Conservation (phyloP, 1,140 invertebrate species). For the Mercenaria mercenaria region DNA sequence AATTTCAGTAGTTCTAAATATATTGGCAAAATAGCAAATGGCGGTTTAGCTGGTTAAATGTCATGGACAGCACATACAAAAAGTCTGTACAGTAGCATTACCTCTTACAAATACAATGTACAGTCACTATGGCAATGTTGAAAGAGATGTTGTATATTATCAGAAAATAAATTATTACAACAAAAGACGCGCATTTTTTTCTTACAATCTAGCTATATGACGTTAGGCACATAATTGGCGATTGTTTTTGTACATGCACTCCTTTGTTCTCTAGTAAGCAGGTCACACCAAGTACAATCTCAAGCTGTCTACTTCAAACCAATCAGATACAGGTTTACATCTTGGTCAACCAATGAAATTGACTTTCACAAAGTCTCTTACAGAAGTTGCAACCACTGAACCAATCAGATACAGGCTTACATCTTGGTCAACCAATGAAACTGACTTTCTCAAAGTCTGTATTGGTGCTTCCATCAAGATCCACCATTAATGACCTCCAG, state of each 20-base stretch:
- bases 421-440: constrained; percentile 30
- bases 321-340: not conserved
- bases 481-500: constrained; percentile 21
- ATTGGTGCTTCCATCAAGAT: not conserved
- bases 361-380: not conserved
- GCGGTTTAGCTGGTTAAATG: too few relatives aligned
- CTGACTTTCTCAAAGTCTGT: not conserved
- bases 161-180: too few relatives aligned
- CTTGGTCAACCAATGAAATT: constrained; percentile 28
- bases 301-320: constrained; percentile 1
- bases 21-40: too few relatives aligned
- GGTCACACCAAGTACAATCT: not conserved
- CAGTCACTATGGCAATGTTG: too few relatives aligned
- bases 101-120: too few relatives aligned
- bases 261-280: constrained; percentile 3
- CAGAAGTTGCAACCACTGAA: not conserved
- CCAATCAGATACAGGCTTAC: constrained; percentile 5
- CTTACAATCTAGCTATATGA: not conserved
- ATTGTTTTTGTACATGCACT: not conserved
- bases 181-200: too few relatives aligned
- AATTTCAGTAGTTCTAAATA: too few relatives aligned
- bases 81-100: too few relatives aligned
- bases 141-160: too few relatives aligned
- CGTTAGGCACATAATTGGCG: not conserved
- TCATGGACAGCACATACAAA: too few relatives aligned